Evolutionary conservation across 2,888 invertebrate genomes (phyloP).

Genomic region (Orthonychiurus folsomi): DNA sequence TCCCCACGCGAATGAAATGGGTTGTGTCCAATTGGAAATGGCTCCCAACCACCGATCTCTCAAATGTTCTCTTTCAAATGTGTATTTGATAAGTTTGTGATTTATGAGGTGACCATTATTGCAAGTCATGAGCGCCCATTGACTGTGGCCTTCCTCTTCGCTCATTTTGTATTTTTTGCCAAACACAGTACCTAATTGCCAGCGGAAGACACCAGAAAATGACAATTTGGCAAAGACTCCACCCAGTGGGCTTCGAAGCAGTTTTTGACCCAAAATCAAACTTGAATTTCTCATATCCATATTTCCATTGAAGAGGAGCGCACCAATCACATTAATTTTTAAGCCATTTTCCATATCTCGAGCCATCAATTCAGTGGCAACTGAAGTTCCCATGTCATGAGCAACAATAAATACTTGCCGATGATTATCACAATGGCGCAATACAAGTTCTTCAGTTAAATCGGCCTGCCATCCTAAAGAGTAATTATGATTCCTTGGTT

Average conservation of each 20-base stretch:
- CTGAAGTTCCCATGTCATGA: conserved; percentile 30
- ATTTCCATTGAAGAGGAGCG: conserved; percentile 31
- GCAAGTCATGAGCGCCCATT: conserved; percentile 22
- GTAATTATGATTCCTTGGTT: conserved; percentile 24
- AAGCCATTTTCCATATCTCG: conserved; percentile 25
- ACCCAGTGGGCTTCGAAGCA: conserved; percentile 24
- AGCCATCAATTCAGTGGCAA: conserved; percentile 27
- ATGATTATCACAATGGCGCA: conserved; percentile 16
- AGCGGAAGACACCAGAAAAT: conserved; percentile 17
- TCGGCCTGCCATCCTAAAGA: conserved; percentile 28
- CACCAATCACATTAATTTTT: conserved; percentile 21
- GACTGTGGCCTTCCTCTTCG: conserved; percentile 25
- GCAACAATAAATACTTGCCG: conserved; percentile 22
- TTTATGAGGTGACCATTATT: conserved; percentile 24
- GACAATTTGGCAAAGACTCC: conserved; percentile 21
- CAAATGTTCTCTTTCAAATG: conserved; percentile 25
- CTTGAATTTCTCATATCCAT: conserved; percentile 27
- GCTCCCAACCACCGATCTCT: conserved; percentile 26
- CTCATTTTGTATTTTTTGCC: conserved; percentile 21
- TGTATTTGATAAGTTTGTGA: conserved; percentile 30
- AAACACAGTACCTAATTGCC: conserved; percentile 28
- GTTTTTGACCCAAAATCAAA: conserved; percentile 26
- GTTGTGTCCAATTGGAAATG: conserved; percentile 24
- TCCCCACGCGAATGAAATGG: conserved; percentile 26
- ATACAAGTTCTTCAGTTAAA: conserved; percentile 23